Evolutionary conservation across 2,888 invertebrate genomes (phyloP).

Genomic region (Noctua janthina): DNA sequence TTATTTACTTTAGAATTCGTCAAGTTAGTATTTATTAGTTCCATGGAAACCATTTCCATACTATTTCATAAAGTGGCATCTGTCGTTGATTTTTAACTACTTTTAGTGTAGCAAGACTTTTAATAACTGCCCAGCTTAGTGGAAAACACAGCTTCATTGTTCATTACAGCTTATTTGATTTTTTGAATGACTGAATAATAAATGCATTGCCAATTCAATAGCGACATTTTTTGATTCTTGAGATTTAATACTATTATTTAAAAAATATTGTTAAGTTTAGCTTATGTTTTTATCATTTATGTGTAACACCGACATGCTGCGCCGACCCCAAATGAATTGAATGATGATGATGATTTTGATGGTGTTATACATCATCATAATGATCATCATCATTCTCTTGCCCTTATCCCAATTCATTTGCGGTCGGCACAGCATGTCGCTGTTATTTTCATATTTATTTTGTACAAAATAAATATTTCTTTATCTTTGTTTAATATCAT

Average conservation of each 20-base stretch:
- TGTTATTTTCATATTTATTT: too few species aligned
- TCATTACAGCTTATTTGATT: not conserved
- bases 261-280: not conserved
- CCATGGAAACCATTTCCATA: conserved; percentile 15
- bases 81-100: conserved; percentile 35
- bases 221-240: not conserved
- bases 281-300: too few species aligned
- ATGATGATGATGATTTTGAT: too few species aligned
- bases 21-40: not conserved
- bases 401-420: too few species aligned
- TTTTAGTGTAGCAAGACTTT: conserved; percentile 17
- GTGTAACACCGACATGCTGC: too few species aligned
- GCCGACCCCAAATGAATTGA: too few species aligned
- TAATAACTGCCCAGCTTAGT: conserved; percentile 3
- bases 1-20: not conserved
- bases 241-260: not conserved
- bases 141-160: not conserved
- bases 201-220: not conserved
- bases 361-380: too few species aligned
- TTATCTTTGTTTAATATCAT: too few species aligned
- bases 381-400: too few species aligned
- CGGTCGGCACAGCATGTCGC: too few species aligned
- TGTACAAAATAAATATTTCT: too few species aligned
- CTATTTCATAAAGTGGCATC: conserved; percentile 50
- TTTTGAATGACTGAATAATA: not conserved